A percentile compares a stretch with the other conserved stretches of the same genome.
phyloP scores from a whole-genome alignment of 2,797 vertebrate species.

The Rhabdophis nuchalis region DNA sequence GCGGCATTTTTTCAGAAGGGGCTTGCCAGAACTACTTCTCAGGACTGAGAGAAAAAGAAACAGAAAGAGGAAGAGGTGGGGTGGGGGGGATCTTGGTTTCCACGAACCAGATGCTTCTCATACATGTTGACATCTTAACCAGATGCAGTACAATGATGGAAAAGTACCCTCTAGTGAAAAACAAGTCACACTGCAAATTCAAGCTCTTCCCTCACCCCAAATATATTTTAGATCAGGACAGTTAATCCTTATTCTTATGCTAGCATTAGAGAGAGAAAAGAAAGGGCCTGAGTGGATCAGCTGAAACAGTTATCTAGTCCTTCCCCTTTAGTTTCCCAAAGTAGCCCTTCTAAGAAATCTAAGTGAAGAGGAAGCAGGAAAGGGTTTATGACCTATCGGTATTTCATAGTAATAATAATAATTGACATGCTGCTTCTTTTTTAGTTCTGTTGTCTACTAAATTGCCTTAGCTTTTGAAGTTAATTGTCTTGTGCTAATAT shows the following conservation, averaged over 20 bases:
- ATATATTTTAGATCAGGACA: neutral
- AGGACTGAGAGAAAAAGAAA: neutral
- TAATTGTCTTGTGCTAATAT: neutral
- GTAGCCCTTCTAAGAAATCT: neutral
- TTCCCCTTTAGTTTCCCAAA: neutral
- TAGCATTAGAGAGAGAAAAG: neutral
- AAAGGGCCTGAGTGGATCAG: neutral
- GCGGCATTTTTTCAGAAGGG: neutral
- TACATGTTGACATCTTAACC: neutral
- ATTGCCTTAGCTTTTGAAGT: neutral
- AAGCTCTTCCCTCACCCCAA: neutral
- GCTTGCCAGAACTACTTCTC: neutral
- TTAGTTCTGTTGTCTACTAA: neutral
- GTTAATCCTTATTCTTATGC: neutral
- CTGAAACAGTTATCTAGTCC: neutral
- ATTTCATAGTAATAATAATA: neutral
- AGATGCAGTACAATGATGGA: neutral
- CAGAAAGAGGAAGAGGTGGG: no score
- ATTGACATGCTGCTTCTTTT: neutral
- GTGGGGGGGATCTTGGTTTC: neutral
- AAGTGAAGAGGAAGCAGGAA: neutral
- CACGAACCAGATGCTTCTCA: neutral
- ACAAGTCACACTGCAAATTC: neutral
- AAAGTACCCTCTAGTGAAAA: conserved; percentile 19
- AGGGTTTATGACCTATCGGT: neutral